A percentile compares a stretch with the other conserved stretches of the same genome.
Evolutionary conservation across 2,888 invertebrate species (phyloP).

Genomic region (Electrophaes corylata): DNA sequence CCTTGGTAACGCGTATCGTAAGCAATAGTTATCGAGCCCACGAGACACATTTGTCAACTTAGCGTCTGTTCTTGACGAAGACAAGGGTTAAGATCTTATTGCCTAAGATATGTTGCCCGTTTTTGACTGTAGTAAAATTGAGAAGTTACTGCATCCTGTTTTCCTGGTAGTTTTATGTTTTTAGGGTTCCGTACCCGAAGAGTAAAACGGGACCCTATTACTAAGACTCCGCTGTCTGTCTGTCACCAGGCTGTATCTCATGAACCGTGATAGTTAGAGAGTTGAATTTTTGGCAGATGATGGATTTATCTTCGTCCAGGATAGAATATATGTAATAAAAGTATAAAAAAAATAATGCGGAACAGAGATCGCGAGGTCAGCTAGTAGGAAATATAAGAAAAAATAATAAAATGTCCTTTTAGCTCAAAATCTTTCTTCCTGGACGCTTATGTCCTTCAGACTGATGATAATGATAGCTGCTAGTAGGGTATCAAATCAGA

Average conservation of each 20-base stretch:
- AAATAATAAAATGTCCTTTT: slow-evolving; percentile 18
- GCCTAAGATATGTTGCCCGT: neutral
- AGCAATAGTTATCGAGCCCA: slow-evolving; percentile 30
- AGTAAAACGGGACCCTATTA: too few relatives aligned
- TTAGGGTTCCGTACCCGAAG: too few relatives aligned
- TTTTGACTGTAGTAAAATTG: neutral
- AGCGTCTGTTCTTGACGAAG: slow-evolving; percentile 27
- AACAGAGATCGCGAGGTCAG: too few relatives aligned
- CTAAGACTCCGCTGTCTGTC: too few relatives aligned
- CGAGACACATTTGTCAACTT: slow-evolving; percentile 35
- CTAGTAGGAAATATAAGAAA: slow-evolving; percentile 25
- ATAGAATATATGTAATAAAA: slow-evolving; percentile 14
- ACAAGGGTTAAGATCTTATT: slow-evolving; percentile 20
- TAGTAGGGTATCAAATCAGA: neutral
- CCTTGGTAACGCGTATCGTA: slow-evolving; percentile 20
- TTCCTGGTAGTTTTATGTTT: neutral
- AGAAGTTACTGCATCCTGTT: neutral
- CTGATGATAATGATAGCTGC: too few relatives aligned
- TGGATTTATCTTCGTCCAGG: too few relatives aligned
- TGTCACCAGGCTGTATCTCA: too few relatives aligned
- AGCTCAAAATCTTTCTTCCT: too few relatives aligned
- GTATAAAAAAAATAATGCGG: slow-evolving; percentile 19
- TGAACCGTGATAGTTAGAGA: too few relatives aligned
- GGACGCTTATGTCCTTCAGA: too few relatives aligned
- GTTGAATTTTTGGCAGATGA: too few relatives aligned